phyloP scores from a whole-genome alignment of 1,140 invertebrate species.

The Pachyrhynchus sulphureomaculatus region DNA sequence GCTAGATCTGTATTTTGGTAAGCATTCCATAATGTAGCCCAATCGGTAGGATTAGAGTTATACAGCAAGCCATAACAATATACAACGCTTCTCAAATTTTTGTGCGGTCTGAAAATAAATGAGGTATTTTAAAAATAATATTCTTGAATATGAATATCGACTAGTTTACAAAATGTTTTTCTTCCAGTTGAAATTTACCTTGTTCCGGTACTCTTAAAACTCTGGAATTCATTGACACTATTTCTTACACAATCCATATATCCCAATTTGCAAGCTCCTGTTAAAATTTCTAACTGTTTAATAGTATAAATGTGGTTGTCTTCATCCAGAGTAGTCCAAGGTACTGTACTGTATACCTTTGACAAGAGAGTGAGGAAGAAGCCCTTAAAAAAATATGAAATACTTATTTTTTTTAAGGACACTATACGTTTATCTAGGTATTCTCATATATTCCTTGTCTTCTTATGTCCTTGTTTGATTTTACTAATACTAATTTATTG shows the following conservation, averaged over 20 bases:
- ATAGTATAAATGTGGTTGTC: constrained; percentile 49
- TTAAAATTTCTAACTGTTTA: constrained; percentile 50
- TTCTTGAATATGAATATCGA: background rate
- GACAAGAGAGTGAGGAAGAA: constrained; percentile 4
- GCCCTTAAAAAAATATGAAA: too few species aligned
- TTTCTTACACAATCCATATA: constrained; percentile 53
- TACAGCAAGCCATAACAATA: constrained; percentile 57
- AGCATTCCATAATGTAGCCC: constrained; percentile 54
- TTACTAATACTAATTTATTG: too few species aligned
- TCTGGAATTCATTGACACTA: too few species aligned
- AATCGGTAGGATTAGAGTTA: constrained; percentile 44
- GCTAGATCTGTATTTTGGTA: constrained; percentile 54
- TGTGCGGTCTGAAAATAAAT: constrained; percentile 49
- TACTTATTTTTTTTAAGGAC: too few species aligned
- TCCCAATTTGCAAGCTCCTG: constrained; percentile 56
- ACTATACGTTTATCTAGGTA: too few species aligned
- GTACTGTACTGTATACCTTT: constrained; percentile 18
- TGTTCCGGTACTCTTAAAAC: too few species aligned
- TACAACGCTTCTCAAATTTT: constrained; percentile 59
- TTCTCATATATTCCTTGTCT: too few species aligned
- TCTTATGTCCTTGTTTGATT: too few species aligned
- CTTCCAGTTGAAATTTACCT: background rate
- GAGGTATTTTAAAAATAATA: background rate
- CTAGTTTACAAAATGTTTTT: too few species aligned
- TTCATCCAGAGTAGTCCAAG: constrained; percentile 15